phyloP scores from a whole-genome alignment of 1,140 invertebrate species.

The Frieseomelitta varia region DNA sequence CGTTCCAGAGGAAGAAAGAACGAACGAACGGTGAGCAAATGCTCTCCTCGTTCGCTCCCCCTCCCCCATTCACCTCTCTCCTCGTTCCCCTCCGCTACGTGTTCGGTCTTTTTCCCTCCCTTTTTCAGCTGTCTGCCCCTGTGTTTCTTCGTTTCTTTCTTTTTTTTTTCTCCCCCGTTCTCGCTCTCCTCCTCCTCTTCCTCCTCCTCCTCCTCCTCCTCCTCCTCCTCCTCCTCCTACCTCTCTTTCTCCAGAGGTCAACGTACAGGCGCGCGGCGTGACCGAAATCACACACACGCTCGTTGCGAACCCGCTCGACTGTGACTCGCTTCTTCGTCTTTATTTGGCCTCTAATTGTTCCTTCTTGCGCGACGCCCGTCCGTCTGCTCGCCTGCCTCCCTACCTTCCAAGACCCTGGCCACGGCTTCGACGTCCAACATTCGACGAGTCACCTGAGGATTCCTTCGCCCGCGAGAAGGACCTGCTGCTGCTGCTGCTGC shows the following conservation, averaged over 20 bases:
- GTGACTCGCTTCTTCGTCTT: constrained; percentile 72
- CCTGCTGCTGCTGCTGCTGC: neutral
- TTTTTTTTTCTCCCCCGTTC: neutral
- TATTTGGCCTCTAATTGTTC: constrained; percentile 72
- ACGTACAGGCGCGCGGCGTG: constrained; percentile 81
- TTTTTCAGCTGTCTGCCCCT: constrained; percentile 56
- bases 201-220: neutral
- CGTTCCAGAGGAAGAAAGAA: constrained; percentile 36
- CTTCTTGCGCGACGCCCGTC: constrained; percentile 61
- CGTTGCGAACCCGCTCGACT: constrained; percentile 77
- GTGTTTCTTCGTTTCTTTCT: constrained; percentile 6
- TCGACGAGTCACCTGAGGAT: constrained; percentile 56
- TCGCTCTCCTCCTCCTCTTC: too few species aligned
- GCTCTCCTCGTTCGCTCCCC: constrained; percentile 53
- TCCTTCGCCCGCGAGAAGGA: neutral
- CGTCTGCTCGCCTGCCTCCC: constrained; percentile 53
- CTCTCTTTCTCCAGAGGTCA: constrained; percentile 73
- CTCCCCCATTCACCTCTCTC: constrained; percentile 28
- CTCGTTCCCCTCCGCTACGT: constrained; percentile 3
- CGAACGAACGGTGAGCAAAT: constrained; percentile 68
- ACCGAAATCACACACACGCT: constrained; percentile 81
- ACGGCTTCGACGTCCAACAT: constrained; percentile 45
- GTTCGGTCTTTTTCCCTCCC: constrained; percentile 61
- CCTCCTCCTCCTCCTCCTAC: constrained; percentile 24
- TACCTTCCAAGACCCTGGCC: neutral